Evolutionary conservation across 2,113 vertebrate species (phyloP), one percentile per base, ranked within the genome.

Genomic region (Empidonax traillii): DNA sequence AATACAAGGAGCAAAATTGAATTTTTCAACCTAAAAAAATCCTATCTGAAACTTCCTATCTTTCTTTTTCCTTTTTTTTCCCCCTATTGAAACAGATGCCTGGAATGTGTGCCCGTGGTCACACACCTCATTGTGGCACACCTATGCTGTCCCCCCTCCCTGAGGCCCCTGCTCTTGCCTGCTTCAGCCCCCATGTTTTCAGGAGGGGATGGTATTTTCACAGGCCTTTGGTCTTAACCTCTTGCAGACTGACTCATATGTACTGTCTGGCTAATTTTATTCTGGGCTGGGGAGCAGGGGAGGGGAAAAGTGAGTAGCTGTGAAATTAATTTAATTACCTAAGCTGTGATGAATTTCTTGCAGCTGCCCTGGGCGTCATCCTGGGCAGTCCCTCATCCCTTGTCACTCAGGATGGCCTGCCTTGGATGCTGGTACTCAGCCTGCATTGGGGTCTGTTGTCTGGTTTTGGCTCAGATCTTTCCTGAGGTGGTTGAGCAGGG

Each of bases 251-350:
- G 96, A 96, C 78, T 97, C 95, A 92, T 95, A 35, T 51, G 71
- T 94, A 51, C 91, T 89, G 87, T 87, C 80, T 93, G 89, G 78
- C 95, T 96, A 96, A 96, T 97, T 97, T 97, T 97, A 97, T 94
- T 63, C 80, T 82, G 63, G 90, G 58, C 75, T 88, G 90, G 82
- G 89, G 89, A 96, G 56, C 49, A 39, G 61, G 78, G 51, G 49
- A 71, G 39, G 44, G 51, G 93, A 92, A 85, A 94, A 94, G 67
- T 89, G 93, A 91, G 89, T 94, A 95, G 90, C 88, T 93, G 94
- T 87, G 73, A 91, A 96, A 97, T 92, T 94, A 96, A 92, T 97
- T 94, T 86, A 96, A 97, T 97, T 96, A 91, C 91, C 89, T 92
- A 96, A 88, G 92, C 10, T 4, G 79, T 8, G 0, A 56, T 81